These are phyloP conservation scores for Epizoanthus scotinus DNA, from an alignment of 92 coral and sea anemone genomes.

Conservation along the genomic window DNA sequence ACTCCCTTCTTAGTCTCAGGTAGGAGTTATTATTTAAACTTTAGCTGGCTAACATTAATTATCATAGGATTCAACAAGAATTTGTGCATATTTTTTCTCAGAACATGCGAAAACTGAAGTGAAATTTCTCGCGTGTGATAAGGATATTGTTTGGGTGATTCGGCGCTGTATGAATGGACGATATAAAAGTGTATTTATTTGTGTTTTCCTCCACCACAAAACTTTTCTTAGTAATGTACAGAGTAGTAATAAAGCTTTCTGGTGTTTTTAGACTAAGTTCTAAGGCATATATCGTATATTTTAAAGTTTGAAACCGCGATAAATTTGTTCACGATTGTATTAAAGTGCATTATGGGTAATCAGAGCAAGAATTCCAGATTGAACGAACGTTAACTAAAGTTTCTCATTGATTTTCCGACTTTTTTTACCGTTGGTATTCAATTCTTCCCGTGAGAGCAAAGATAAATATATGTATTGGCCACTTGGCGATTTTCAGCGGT, in stretches of 20 bases:
- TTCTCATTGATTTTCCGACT: too few relatives aligned
- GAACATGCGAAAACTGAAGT: not conserved
- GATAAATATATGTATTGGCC: too few relatives aligned
- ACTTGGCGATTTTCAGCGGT: too few relatives aligned
- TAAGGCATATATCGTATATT: not conserved
- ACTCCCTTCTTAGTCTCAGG: slow-evolving; percentile 65
- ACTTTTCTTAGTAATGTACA: not conserved
- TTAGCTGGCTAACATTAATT: not conserved
- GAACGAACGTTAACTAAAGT: too few relatives aligned
- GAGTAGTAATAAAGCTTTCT: not conserved
- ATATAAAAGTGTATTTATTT: not conserved
- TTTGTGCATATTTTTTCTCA: not conserved
- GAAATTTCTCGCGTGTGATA: not conserved
- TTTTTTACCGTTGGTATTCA: too few relatives aligned
- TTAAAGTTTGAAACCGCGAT: too few relatives aligned
- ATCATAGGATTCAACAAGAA: not conserved
- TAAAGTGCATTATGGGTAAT: too few relatives aligned
- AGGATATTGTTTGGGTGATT: slow-evolving; percentile 11
- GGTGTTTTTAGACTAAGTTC: not conserved
- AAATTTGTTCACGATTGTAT: too few relatives aligned
- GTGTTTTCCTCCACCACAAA: not conserved
- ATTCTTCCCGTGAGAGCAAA: too few relatives aligned
- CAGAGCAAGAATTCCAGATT: too few relatives aligned
- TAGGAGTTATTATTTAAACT: slow-evolving; percentile 25
- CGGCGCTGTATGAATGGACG: slow-evolving; percentile 24